Conservation (phyloP, 2,888 invertebrate species). For the Perdita meconis region DNA sequence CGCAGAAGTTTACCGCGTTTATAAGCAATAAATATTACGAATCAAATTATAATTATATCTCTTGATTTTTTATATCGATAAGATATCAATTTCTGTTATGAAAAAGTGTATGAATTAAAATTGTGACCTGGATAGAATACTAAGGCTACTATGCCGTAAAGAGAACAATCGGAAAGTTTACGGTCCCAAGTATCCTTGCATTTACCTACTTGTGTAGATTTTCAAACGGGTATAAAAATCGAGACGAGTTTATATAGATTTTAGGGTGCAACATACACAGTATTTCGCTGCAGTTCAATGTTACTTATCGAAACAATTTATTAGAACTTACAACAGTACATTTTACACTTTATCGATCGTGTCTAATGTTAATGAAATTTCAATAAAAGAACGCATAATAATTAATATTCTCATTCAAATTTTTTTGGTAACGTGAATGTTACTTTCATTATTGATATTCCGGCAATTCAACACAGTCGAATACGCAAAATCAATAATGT, state of each 20-base stretch:
- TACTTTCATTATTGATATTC: not conserved
- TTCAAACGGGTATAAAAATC: no score
- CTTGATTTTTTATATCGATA: no score
- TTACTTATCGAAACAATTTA: not conserved
- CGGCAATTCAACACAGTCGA: not conserved
- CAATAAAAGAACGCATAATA: not conserved
- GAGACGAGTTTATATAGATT: not conserved
- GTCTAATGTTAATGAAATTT: not conserved
- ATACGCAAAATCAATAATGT: constrained; percentile 39
- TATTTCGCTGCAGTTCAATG: not conserved
- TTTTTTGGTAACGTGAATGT: not conserved
- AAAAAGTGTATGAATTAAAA: not conserved
- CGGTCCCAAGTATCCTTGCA: no score
- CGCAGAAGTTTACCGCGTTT: not conserved
- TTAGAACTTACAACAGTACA: no score
- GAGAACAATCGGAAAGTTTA: constrained; percentile 10
- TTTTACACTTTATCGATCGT: constrained; percentile 7
- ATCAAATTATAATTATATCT: not conserved
- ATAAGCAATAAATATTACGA: not conserved
- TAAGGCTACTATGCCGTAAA: not conserved
- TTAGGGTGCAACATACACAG: not conserved
- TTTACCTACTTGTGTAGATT: no score
- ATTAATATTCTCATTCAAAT: not conserved
- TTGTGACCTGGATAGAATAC: not conserved
- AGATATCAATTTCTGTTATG: no score